Base-by-base conservation (phyloP, 2,888 invertebrate genomes). In the Diplazon laetatorius region DNA sequence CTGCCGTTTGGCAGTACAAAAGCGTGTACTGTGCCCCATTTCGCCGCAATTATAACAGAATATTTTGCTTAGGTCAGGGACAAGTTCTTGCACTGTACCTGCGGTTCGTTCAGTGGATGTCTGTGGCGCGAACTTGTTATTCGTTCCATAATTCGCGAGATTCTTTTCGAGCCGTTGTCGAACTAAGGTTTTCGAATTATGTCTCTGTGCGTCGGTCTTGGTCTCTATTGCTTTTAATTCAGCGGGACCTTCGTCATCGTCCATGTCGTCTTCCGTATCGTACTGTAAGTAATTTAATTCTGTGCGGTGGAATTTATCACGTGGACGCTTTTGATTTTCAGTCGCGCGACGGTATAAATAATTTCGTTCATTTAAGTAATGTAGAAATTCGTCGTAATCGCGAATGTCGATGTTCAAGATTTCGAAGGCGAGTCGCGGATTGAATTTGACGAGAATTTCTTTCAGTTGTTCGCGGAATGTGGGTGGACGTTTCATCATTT, bases 401-500 rank as follows among this genome's bases (percentile, higher is more conserved):
- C 9, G n/a, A 12, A 52, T 30, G 1, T 2, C 6, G 6, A 52
- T 30, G 5, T 52, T 52, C 30, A 52, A 10, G 9, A 52, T 22
- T 52, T 52, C 52, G 50, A 52, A 25, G 8, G 52, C 22, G 6
- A 30, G 30, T 25, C 52, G 52, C 30, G 52, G 52, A 14, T 50
- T 50, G n/a, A 50, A 50, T 9, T 50, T 50, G 1, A 50, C 16
- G 12, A 50, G 8, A n/a, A 50, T 50, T 30, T 70, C 70, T 57
- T 70, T 74, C 4, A 74, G 14, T 20, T 80, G 80, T 65, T 76
- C 57, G 9, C 69, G 60, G 18, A 79, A 74, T 0, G 66, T 18
- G 1, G 76, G 78, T 1, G 76, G 74, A 16, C 46, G 39, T 37
- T 46, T 72, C 78, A 81, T 73, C 8, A 75, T 50, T 30, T 80